These are phyloP conservation scores for Myopa tessellatipennis DNA, from an alignment of 2,888 invertebrate genomes.

Conservation along the genomic window DNA sequence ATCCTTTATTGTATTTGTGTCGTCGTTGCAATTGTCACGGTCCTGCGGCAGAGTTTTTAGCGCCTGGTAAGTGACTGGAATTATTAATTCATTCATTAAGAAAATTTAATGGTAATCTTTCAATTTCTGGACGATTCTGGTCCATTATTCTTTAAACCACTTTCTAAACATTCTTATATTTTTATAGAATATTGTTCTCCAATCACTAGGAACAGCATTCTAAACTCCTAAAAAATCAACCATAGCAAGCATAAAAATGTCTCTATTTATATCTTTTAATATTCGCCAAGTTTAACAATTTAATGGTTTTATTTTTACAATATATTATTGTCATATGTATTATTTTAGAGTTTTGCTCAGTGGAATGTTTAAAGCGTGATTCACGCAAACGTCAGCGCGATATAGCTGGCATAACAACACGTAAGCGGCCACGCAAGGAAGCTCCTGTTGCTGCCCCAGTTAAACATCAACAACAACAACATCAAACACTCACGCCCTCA, in stretches of 20 bases:
- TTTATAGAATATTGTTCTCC: no score
- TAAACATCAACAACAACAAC: constrained; percentile 12
- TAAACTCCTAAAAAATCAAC: no score
- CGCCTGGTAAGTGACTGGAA: constrained; percentile 76
- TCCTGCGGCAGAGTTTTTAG: constrained; percentile 84
- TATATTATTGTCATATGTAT: no score
- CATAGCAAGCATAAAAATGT: no score
- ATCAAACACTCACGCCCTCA: not conserved
- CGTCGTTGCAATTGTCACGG: constrained; percentile 88
- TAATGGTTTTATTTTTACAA: no score
- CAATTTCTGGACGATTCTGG: not conserved
- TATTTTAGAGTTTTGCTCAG: constrained; percentile 59
- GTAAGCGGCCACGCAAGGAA: constrained; percentile 35
- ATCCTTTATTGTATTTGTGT: constrained; percentile 83
- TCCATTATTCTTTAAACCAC: not conserved
- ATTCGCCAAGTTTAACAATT: no score
- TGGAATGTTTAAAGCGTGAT: constrained; percentile 57
- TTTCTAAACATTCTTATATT: not conserved
- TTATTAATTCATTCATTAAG: not conserved
- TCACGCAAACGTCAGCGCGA: constrained; percentile 51
- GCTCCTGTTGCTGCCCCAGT: not conserved
- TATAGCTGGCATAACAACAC: constrained; percentile 29
- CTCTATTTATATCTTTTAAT: no score
- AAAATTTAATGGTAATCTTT: not conserved
- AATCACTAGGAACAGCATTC: no score